Conservation (phyloP, 2,888 invertebrate species). For the Melitaea athalia region DNA sequence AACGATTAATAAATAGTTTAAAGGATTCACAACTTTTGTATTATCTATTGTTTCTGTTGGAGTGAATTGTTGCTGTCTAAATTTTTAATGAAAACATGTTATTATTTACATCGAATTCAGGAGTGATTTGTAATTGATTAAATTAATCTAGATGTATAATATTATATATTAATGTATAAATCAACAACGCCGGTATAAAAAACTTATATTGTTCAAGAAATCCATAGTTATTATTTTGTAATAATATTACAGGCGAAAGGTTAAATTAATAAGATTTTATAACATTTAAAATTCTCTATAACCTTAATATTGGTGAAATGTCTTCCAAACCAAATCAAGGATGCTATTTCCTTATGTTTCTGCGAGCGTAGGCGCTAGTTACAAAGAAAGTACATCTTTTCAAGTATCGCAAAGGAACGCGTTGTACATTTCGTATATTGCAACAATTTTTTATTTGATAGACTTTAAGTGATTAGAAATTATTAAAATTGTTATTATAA, state of each 20-base stretch:
- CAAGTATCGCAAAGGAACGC: neutral
- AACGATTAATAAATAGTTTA: slow-evolving; percentile 35
- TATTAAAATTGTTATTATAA: neutral
- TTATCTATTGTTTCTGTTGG: slow-evolving; percentile 35
- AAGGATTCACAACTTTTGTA: slow-evolving; percentile 35
- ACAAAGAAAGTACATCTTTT: neutral
- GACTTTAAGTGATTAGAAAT: neutral
- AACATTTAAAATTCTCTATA: slow-evolving; percentile 22
- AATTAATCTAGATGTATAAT: slow-evolving; percentile 17
- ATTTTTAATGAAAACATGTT: slow-evolving; percentile 21
- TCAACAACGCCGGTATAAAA: slow-evolving; percentile 19
- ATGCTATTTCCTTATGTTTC: slow-evolving; percentile 11
- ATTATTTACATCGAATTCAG: slow-evolving; percentile 28
- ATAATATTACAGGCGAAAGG: slow-evolving; percentile 18
- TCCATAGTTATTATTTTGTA: slow-evolving; percentile 22
- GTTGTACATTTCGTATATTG: neutral
- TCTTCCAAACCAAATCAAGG: slow-evolving; percentile 33
- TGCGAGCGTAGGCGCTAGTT: slow-evolving; percentile 22
- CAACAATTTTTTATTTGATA: neutral
- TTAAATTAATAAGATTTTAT: slow-evolving; percentile 12
- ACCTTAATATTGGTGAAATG: slow-evolving; percentile 26
- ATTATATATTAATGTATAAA: slow-evolving; percentile 27
- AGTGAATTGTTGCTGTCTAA: slow-evolving; percentile 33
- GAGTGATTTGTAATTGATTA: slow-evolving; percentile 25
- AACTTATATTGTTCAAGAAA: slow-evolving; percentile 14